Conservation (phyloP, 2,888 invertebrate species). For the Hedychridium roseum region DNA sequence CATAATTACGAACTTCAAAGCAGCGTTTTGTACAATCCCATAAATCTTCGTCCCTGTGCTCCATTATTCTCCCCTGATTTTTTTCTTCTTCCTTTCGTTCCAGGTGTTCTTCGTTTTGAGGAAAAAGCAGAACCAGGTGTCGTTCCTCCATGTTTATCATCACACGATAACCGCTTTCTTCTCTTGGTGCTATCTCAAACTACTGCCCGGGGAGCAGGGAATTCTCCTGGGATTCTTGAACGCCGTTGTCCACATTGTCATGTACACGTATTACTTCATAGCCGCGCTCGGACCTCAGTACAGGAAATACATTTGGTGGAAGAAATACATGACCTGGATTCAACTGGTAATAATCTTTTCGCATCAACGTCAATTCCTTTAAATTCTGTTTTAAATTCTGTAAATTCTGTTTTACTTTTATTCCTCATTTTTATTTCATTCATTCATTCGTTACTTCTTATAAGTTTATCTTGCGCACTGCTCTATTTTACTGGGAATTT, state of each 20-base stretch:
- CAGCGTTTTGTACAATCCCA: too few species aligned
- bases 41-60: too few species aligned
- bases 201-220: conserved; percentile 74
- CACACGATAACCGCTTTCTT: conserved; percentile 63
- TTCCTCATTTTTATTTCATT: too few species aligned
- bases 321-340: conserved; percentile 81
- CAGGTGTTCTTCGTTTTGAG: conserved; percentile 68
- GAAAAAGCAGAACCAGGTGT: conserved; percentile 69
- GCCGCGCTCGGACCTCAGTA: conserved; percentile 79
- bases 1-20: too few species aligned
- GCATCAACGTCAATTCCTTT: too few species aligned
- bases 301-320: conserved; percentile 84
- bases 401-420: too few species aligned
- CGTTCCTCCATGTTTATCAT: conserved; percentile 70
- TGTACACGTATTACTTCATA: conserved; percentile 84
- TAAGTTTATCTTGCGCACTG: too few species aligned
- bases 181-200: conserved; percentile 64
- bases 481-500: too few species aligned
- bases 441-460: too few species aligned
- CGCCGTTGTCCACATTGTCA: conserved; percentile 80
- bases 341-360: conserved; percentile 84
- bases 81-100: conserved; percentile 16
- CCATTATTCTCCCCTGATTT: too few species aligned
- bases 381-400: too few species aligned
- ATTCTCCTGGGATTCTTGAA: conserved; percentile 77